Conservation (phyloP, 2,113 vertebrate genomes). For the Serilophus lunatus region DNA sequence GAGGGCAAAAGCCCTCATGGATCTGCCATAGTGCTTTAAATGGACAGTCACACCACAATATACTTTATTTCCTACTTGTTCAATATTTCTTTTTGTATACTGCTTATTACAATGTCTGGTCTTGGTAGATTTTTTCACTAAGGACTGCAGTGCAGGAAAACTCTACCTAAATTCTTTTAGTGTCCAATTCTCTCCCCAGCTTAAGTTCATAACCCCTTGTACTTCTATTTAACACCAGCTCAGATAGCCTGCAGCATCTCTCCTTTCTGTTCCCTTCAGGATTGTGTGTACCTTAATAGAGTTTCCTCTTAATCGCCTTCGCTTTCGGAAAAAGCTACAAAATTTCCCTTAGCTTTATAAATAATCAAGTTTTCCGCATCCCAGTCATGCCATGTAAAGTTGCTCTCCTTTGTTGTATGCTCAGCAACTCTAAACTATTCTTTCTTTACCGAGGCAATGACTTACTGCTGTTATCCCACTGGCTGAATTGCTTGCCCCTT, state of each 20-base stretch:
- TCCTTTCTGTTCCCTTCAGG: conserved; percentile 74
- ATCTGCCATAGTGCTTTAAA: conserved; percentile 32
- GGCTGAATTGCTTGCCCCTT: background rate
- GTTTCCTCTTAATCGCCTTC: conserved; percentile 63
- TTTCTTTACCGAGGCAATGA: background rate
- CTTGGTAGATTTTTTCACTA: conserved; percentile 58
- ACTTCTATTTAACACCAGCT: conserved; percentile 77
- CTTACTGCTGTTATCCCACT: background rate
- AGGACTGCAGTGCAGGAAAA: conserved; percentile 68
- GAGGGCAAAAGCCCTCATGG: background rate
- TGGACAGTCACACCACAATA: conserved; percentile 1
- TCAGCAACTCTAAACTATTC: conserved; percentile 35
- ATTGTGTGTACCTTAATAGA: conserved; percentile 67
- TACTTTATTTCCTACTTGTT: conserved; percentile 4
- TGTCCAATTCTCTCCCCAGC: conserved; percentile 66
- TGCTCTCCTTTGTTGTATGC: background rate
- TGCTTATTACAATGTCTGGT: conserved; percentile 66
- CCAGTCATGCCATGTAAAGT: conserved; percentile 27
- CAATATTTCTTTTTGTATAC: conserved; percentile 55
- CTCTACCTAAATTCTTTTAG: conserved; percentile 71
- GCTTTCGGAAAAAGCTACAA: conserved; percentile 50
- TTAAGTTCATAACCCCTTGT: conserved; percentile 78
- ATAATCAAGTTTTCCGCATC: conserved; percentile 60
- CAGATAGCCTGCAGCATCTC: conserved; percentile 80
- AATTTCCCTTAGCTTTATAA: conserved; percentile 59